Conservation (phyloP, 1,140 invertebrate species). For the Berghia stephanieae region DNA sequence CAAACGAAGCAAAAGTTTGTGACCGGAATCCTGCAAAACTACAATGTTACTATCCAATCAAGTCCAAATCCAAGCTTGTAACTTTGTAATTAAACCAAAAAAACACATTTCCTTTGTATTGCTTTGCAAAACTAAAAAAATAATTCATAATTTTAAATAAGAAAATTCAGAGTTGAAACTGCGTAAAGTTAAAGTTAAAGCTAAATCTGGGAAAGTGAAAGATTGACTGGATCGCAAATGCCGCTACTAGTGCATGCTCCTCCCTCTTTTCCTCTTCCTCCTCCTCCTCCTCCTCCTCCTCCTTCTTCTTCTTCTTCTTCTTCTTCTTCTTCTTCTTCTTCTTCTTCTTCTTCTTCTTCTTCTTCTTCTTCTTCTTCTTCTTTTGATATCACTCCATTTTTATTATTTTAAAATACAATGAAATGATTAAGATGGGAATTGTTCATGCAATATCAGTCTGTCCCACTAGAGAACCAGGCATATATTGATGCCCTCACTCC, state of each 20-base stretch:
- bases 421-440: neutral
- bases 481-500: neutral
- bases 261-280: neutral
- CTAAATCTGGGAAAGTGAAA: neutral
- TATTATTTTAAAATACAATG: neutral
- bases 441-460: neutral
- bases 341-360: neutral
- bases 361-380: neutral
- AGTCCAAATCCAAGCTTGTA: no score
- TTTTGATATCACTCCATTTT: neutral
- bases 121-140: neutral
- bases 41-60: no score
- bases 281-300: neutral
- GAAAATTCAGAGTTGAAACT: no score
- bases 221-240: no score
- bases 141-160: neutral
- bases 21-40: no score
- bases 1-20: no score
- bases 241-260: no score
- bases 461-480: neutral
- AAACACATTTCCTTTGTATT: neutral
- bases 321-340: neutral
- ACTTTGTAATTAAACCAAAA: no score
- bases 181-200: neutral
- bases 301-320: neutral